Percentiles rank a stretch among this genome's conserved stretches.
Evolutionary conservation across 2,888 invertebrate genomes (phyloP).

Genomic region (Oscheius sp.): DNA sequence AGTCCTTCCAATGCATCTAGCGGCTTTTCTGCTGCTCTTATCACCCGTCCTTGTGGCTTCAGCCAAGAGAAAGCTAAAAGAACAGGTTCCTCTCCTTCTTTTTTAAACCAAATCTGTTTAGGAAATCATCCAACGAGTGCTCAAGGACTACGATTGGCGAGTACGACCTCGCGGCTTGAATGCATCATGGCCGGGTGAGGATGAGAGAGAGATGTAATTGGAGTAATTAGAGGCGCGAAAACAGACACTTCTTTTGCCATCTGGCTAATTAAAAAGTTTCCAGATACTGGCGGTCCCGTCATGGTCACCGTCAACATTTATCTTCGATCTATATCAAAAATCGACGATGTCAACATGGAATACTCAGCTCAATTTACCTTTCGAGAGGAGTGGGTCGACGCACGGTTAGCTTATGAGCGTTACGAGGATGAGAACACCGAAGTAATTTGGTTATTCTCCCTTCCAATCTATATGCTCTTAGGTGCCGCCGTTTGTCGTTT

Average conservation of each 20-base stretch:
- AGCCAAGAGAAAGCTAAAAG: conserved; percentile 57
- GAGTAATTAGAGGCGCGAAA: conserved; percentile 1
- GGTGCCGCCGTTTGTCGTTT: conserved; percentile 65
- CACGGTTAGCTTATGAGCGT: conserved; percentile 75
- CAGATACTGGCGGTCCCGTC: conserved; percentile 61
- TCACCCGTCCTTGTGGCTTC: conserved; percentile 1
- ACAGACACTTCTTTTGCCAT: neutral
- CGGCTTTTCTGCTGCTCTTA: conserved; percentile 23
- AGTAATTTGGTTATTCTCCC: conserved; percentile 30
- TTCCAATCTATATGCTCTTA: conserved; percentile 17
- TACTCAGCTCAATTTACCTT: conserved; percentile 87
- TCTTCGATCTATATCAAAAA: conserved; percentile 67
- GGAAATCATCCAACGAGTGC: conserved; percentile 65
- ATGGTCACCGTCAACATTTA: conserved; percentile 68
- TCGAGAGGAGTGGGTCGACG: conserved; percentile 94
- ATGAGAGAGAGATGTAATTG: conserved; percentile 26
- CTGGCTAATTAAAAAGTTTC: conserved; percentile 12
- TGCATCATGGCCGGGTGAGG: conserved; percentile 66
- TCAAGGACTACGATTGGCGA: conserved; percentile 68
- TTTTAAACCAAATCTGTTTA: conserved; percentile 17
- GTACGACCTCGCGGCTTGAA: conserved; percentile 67
- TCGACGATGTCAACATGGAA: conserved; percentile 75
- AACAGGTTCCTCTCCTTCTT: conserved; percentile 34
- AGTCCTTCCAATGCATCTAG: conserved; percentile 8
- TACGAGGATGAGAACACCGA: conserved; percentile 66